Conservation (phyloP, 2,888 invertebrate genomes). For the Polydesmus complanatus region DNA sequence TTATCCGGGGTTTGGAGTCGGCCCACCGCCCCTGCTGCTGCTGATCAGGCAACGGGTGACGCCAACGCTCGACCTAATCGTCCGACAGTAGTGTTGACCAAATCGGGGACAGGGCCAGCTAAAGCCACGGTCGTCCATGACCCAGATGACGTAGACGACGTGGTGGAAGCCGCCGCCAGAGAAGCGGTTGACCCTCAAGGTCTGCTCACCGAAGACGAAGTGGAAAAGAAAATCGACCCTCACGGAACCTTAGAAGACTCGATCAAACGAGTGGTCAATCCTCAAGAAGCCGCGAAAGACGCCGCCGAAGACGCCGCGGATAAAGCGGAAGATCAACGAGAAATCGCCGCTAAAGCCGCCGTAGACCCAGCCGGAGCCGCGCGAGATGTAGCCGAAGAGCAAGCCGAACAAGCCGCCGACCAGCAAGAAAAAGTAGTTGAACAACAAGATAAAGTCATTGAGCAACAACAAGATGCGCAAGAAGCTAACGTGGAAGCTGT, state of each 20-base stretch:
- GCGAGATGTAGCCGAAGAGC: not conserved
- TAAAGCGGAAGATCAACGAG: not conserved
- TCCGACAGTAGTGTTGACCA: not conserved
- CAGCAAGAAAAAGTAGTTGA: not conserved
- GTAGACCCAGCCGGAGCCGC: not conserved
- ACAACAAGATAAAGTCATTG: not conserved
- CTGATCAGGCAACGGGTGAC: too few species aligned
- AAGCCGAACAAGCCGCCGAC: not conserved
- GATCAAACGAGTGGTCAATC: not conserved
- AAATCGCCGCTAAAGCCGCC: not conserved
- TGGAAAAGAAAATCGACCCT: not conserved
- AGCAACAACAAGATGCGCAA: not conserved
- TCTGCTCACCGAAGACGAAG: not conserved
- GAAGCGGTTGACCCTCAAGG: not conserved
- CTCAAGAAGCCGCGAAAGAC: not conserved
- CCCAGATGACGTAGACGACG: not conserved
- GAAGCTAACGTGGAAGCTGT: not conserved
- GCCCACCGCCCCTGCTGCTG: too few species aligned
- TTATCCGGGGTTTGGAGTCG: too few species aligned
- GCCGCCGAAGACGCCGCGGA: not conserved
- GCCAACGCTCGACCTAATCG: not conserved
- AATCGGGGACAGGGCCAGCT: not conserved
- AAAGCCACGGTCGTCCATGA: not conserved
- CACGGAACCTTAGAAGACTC: not conserved
- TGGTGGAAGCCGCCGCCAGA: not conserved